phyloP scores from a whole-genome alignment of 2,113 vertebrate species.

The Cyanocitta stelleri region DNA sequence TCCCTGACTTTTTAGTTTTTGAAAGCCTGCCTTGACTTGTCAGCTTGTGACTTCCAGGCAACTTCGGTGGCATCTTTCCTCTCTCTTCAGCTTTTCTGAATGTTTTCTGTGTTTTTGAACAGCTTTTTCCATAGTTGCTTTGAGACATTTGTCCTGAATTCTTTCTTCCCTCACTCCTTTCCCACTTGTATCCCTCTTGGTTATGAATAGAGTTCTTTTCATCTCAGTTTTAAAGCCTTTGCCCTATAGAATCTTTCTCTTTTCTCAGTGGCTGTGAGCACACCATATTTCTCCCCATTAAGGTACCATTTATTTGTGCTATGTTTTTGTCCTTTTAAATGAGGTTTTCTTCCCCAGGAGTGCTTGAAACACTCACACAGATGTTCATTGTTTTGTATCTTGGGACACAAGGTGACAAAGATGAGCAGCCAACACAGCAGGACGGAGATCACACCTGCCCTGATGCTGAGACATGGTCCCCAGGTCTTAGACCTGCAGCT shows the following conservation, averaged over 20 bases:
- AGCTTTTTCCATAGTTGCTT: background rate
- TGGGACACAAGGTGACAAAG: background rate
- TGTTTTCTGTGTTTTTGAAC: background rate
- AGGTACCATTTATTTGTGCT: background rate
- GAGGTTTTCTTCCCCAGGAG: fast-evolving
- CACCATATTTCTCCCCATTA: background rate
- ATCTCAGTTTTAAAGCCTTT: background rate
- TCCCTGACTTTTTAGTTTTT: conserved; percentile 16
- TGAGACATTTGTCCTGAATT: background rate
- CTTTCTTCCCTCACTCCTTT: background rate
- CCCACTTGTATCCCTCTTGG: background rate
- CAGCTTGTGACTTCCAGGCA: conserved; percentile 50
- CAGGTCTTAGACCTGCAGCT: background rate
- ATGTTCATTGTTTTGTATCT: background rate
- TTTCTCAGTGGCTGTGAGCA: background rate
- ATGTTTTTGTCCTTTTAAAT: fast-evolving
- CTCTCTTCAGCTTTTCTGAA: conserved; percentile 8
- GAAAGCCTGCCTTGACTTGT: background rate
- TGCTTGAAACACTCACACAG: background rate
- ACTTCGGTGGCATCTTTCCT: conserved; percentile 11
- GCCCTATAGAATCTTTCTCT: background rate
- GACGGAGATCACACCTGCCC: background rate
- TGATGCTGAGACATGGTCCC: background rate
- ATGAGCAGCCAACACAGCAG: background rate
- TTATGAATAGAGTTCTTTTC: background rate